Base-by-base conservation (phyloP, 2,888 invertebrate species). In the Aphidoletes aphidimyza region DNA sequence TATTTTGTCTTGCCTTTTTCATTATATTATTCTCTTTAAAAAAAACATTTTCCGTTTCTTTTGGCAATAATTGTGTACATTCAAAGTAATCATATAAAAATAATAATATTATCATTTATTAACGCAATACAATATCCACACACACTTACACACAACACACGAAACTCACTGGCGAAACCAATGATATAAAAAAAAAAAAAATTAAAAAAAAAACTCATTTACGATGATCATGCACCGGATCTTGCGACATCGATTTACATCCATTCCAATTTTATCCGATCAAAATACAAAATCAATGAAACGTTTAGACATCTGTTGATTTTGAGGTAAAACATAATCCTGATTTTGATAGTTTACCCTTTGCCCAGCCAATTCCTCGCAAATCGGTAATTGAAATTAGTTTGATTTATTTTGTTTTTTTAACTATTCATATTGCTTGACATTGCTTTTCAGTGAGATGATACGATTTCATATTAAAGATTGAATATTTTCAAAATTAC, bases 251-350 rank as follows among this genome's bases (percentile, higher is more conserved):
- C 81, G 81, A 37, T n/a, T 36, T 37, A 37, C 81, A 34, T 34
- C 30, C 69, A 69, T 14, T 11, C 54, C 14, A 17, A 69, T 69
- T 30, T 34, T 30, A 30, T 30, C 34, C 69, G 30, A 30, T 14
- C 5, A 22, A 6, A 84, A 49, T 47, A 36, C 49, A 84, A 34
- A 49, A 47, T 84, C 47, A 37, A 84, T 83, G 22, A 83, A 26
- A 83, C 45, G 42, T 42, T 45, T 83, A 83, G 42, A 83, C 42
- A 83, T 26, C 42, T 83, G 54, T 84, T 84, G 84, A 84, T 54
- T 47, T 83, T 83, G 83, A 83, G 83, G 83, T 83, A 83, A 83
- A 83, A 83, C 45, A 45, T 45, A 83, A 34, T 83, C 47, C 83
- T 81, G 81, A 81, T 37, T 81, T 81, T 81, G 81, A 9, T 81